Base-by-base conservation (phyloP, 2,113 vertebrate genomes). In the Taxidea taxus region DNA sequence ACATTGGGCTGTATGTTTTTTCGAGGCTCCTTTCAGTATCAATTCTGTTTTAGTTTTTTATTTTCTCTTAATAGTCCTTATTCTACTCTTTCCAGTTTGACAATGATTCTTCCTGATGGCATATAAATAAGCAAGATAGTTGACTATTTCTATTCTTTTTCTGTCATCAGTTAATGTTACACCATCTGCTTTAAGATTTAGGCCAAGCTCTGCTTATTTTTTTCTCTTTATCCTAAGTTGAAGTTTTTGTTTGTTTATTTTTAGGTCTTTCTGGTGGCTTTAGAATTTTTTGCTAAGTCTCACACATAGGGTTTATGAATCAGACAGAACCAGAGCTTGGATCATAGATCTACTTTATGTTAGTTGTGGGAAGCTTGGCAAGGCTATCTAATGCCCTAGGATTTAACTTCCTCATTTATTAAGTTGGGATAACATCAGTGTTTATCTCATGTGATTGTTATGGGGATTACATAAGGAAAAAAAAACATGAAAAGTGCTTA, bases 101-200 rank as follows among this genome's bases (percentile, higher is more conserved):
- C 13, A 90, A 21, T 66, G 72, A 64, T 84, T 95, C 39, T 94
- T 84, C 23, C 64, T 87, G 29, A 51, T 78, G 31, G 8, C 42
- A 13, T 39, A 82, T 94, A 75, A 70, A 21, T 39, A 87, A 91
- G 9, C 16, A 78, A 90, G 88, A 75, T 87, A 51, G 23, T 56
- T 77, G 74, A 93, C 34, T 74, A 90, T 93, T 93, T 90, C 60
- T 93, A 13, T 85, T 90, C 86, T 4, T 92, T 72, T 90, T 81
- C 88, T 90, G 14, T 95, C 62, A 70, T 86, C 12, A 70, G 20
- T 95, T 92, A 77, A 66, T 85, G 8, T 51, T 90, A 64, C 25
- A 27, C 15, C 31, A 91, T 70, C 66, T 92, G 47, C 84, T 95
- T 29, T 89, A 96, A 90, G 21, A 64, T 64, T 16, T 94, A 91